Conservation (phyloP, 2,797 vertebrate species). For the Furcifer pardalis region DNA sequence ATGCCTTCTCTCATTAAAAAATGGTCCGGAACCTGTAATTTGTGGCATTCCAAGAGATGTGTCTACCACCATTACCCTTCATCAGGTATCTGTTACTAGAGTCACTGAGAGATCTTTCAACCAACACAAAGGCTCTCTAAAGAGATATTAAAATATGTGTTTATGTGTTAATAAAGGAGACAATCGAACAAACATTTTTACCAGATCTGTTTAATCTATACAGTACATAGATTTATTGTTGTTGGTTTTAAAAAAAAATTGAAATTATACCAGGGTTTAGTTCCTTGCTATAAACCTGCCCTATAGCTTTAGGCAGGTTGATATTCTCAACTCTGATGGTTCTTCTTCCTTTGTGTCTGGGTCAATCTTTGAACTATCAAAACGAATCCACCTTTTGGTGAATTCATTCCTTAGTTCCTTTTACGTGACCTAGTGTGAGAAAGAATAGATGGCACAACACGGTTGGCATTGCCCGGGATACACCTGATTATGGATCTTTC, state of each 20-base stretch:
- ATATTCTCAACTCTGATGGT: not conserved
- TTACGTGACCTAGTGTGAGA: too few species aligned
- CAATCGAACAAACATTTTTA: not conserved
- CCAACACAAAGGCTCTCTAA: not conserved
- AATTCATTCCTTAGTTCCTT: too few species aligned
- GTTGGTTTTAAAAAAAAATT: not conserved
- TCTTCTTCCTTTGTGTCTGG: too few species aligned
- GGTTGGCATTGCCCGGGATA: too few species aligned
- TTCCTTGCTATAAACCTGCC: not conserved
- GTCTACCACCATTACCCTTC: not conserved
- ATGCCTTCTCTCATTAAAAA: slow-evolving; percentile 51
- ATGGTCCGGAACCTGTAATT: slow-evolving; percentile 73
- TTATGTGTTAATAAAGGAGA: not conserved
- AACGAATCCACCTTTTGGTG: too few species aligned
- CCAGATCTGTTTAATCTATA: not conserved
- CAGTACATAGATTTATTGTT: not conserved
- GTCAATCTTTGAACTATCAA: too few species aligned
- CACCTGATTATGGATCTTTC: too few species aligned
- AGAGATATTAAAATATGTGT: not conserved
- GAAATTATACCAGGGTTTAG: not conserved
- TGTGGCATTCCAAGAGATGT: slow-evolving; percentile 49
- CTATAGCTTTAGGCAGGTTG: not conserved
- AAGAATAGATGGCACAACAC: too few species aligned
- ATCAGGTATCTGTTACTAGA: slow-evolving; percentile 16
- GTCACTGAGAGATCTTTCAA: slow-evolving; percentile 32